phyloP scores from a whole-genome alignment of 2,797 vertebrate genomes.

The Falco novaeseelandiae region DNA sequence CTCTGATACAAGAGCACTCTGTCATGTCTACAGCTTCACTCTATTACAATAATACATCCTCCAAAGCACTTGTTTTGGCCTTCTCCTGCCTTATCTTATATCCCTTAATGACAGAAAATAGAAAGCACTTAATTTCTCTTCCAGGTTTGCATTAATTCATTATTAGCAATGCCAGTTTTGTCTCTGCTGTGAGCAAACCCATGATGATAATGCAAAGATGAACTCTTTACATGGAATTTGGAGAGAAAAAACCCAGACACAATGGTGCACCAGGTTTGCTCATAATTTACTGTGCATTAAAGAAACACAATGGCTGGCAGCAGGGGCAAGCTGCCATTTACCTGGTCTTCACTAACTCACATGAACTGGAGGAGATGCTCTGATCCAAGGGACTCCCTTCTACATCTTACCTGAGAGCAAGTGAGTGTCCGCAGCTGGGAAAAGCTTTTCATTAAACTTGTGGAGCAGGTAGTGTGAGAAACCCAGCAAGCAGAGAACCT shows the following conservation, averaged over 20 bases:
- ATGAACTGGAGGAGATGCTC: not conserved
- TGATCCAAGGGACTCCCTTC: not conserved
- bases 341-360: not conserved
- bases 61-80: slow-evolving; percentile 27
- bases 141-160: slow-evolving; percentile 3
- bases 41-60: slow-evolving; percentile 31
- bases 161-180: not conserved
- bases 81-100: slow-evolving; percentile 1
- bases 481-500: not conserved
- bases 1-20: not conserved
- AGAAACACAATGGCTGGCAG: not conserved
- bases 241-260: not conserved
- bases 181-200: not conserved
- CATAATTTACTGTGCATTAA: not conserved
- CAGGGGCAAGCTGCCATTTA: not conserved
- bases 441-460: not conserved
- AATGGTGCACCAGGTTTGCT: not conserved
- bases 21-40: not conserved
- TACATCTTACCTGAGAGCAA: not conserved
- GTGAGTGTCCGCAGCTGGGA: not conserved
- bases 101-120: not conserved
- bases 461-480: not conserved
- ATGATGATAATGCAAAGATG: not conserved
- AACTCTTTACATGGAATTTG: not conserved
- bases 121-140: slow-evolving; percentile 24